Base-by-base conservation (phyloP, 2,888 invertebrate species). In the Xestoiulus laeticollis region DNA sequence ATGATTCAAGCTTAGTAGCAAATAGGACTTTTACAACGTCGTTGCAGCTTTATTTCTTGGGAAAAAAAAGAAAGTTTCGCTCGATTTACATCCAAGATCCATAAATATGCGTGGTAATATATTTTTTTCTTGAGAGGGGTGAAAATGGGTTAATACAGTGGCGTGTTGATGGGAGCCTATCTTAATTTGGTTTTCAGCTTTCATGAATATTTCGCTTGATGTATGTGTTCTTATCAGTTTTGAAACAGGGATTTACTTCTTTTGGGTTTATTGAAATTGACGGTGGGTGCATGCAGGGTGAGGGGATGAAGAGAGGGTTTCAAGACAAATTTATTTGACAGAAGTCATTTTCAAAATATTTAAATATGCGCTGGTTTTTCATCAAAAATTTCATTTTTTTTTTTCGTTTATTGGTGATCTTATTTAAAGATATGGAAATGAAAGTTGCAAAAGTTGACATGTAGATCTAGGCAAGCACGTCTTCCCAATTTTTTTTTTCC, bases 121-220 rank as follows among this genome's bases (percentile, higher is more conserved):
- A 5, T 68, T 68, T 68, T 68, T 68, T 8, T 26, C 26, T 26
- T 5, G 22, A 22, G 26, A 22, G 22, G 68, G 68, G 14, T 10
- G 22, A 1, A 26, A 22, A 26, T 68, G 68, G 68, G 68, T 68
- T 68, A 68, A 68, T 68, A 68, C 68, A 68, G 12, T 48, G 68
- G 68, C 68, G 22, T 68, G 68, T 22, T 68, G 22, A 22, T 68
- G 68, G 68, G 68, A 12, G 68, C 68, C 22, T 68, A 68, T 68
- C 68, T 68, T 68, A 68, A 68, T 68, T 68, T 26, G 68, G 68
- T 68, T 68, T 68, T 68, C 68, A 68, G 68, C 68, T 68, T 68
- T 68, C 68, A 68, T 22, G 68, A n/a, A 68, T 68, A 68, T 68
- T 22, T 68, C 22, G 68, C 68, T 68, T 26, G 68, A 68, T 68